Percentiles rank a stretch among this genome's conserved stretches.
Conservation (phyloP, 2,113 vertebrate genomes). For the Ia io region DNA sequence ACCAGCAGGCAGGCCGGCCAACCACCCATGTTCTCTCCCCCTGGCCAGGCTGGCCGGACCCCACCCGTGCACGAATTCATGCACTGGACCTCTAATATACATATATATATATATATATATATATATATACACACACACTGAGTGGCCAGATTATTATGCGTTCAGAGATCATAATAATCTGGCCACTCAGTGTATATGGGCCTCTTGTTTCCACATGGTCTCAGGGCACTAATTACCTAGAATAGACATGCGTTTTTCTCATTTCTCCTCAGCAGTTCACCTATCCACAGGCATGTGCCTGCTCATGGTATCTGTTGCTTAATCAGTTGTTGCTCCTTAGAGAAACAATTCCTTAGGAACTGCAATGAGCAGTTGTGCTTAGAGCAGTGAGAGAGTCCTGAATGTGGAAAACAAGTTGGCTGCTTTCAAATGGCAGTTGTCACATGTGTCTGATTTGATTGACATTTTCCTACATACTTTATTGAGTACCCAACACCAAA, state of each 20-base stretch:
- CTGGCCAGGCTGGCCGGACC: too few species aligned
- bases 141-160: too few species aligned
- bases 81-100: too few species aligned
- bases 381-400: neutral
- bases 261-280: constrained; percentile 13
- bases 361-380: neutral
- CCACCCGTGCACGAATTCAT: too few species aligned
- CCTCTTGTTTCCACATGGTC: neutral
- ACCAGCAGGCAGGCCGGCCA: too few species aligned
- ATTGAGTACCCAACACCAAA: neutral
- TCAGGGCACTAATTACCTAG: neutral
- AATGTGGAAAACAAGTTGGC: neutral
- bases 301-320: neutral
- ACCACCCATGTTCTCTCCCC: too few species aligned
- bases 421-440: neutral
- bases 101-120: too few species aligned
- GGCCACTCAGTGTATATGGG: too few species aligned
- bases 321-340: neutral
- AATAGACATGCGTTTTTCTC: neutral
- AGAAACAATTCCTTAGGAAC: constrained; percentile 5
- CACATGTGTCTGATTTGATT: neutral
- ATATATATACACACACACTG: too few species aligned
- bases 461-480: neutral
- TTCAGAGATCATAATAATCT: too few species aligned
- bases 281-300: neutral